These are phyloP conservation scores for Daboia siamensis DNA, from an alignment of 2,113 vertebrate genomes.

Conservation along the genomic window DNA sequence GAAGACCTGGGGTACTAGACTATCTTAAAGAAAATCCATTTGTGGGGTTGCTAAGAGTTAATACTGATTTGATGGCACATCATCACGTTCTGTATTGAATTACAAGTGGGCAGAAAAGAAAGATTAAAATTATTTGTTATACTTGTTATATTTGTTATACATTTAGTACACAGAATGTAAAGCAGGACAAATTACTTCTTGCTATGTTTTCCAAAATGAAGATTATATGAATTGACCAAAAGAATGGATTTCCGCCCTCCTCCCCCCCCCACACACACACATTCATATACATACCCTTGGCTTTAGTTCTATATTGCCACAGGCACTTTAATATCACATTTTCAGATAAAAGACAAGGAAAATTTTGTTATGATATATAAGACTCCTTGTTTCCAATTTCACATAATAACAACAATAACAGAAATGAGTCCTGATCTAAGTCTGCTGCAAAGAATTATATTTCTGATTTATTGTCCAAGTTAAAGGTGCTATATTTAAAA, in stretches of 20 bases:
- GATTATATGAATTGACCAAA: neutral
- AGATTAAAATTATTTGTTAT: neutral
- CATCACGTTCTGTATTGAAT: neutral
- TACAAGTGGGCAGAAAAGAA: neutral
- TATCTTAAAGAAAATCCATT: neutral
- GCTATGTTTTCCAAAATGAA: neutral
- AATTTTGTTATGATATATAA: neutral
- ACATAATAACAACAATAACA: neutral
- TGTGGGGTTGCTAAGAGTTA: neutral
- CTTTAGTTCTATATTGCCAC: neutral
- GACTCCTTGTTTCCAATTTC: neutral
- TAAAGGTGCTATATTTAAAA: neutral
- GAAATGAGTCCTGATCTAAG: neutral
- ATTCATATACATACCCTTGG: neutral
- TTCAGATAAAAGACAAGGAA: neutral
- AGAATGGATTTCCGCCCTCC: neutral
- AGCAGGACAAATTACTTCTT: neutral
- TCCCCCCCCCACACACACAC: neutral
- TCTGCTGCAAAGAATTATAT: neutral
- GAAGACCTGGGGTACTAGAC: too few species aligned
- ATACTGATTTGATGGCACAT: neutral
- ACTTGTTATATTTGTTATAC: neutral
- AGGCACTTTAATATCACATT: neutral
- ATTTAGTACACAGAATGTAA: neutral
- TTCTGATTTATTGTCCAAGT: neutral